A percentile compares a stretch with the other conserved stretches of the same genome.
phyloP scores from a whole-genome alignment of 2,113 vertebrate genomes.

The Elgaria multicarinata region DNA sequence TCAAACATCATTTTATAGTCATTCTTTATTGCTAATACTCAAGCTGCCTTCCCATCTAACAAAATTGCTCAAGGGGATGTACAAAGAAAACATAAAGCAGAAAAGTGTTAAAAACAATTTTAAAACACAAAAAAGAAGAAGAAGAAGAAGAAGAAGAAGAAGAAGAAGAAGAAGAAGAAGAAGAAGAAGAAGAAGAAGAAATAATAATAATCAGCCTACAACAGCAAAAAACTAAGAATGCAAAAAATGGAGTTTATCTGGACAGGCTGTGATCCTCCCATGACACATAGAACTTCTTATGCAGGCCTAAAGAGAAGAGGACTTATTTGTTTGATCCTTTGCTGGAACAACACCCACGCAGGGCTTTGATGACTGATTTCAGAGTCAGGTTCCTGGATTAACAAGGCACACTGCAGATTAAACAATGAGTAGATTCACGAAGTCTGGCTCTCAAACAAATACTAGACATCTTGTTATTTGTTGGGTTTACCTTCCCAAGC shows the following conservation, averaged over 20 bases:
- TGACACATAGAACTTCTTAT: too few relatives aligned
- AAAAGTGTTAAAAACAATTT: neutral
- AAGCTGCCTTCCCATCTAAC: neutral
- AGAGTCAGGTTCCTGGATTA: neutral
- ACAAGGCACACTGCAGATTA: neutral
- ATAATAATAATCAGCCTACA: neutral
- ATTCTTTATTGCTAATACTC: too few relatives aligned
- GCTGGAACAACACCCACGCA: neutral
- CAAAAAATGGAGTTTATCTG: too few relatives aligned
- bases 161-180: too few relatives aligned
- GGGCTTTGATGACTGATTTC: neutral
- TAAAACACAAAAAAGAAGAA: too few relatives aligned
- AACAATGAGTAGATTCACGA: neutral
- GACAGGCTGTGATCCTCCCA: too few relatives aligned
- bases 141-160: too few relatives aligned
- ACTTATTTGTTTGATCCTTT: neutral
- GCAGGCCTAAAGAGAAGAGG: too few relatives aligned
- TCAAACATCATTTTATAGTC: conserved; percentile 14
- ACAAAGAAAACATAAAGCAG: neutral
- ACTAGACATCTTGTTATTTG: neutral
- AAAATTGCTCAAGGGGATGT: neutral
- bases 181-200: too few relatives aligned
- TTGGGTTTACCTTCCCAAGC: neutral
- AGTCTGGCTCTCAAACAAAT: neutral
- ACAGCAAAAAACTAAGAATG: neutral